Conservation (phyloP, 1,140 invertebrate species). For the Aleiodes sp. region DNA sequence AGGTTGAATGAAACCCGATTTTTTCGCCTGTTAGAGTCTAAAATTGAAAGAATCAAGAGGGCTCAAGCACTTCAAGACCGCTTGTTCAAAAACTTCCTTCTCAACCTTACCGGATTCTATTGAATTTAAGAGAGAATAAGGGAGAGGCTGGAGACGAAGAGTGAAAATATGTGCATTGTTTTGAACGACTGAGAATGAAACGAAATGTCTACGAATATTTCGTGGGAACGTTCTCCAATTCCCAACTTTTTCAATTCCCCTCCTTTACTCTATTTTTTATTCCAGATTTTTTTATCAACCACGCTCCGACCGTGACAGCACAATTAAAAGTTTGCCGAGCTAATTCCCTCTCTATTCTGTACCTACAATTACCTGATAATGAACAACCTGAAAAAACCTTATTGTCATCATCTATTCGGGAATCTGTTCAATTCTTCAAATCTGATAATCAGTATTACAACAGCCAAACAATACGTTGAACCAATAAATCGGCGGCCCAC, state of each 20-base stretch:
- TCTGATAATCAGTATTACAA: not conserved
- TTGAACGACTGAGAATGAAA: slow-evolving; percentile 20
- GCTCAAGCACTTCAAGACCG: not conserved
- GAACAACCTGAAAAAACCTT: not conserved
- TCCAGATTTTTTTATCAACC: not conserved
- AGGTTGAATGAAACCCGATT: not conserved
- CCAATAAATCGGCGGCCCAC: too few species aligned
- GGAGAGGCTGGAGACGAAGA: not conserved
- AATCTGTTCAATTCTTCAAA: too few species aligned
- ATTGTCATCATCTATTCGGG: not conserved
- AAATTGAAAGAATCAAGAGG: not conserved
- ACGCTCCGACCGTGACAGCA: slow-evolving; percentile 9
- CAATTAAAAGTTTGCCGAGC: slow-evolving; percentile 30
- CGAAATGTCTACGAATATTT: slow-evolving; percentile 22
- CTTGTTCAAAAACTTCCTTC: not conserved
- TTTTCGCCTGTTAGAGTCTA: not conserved
- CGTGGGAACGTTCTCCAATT: slow-evolving; percentile 9
- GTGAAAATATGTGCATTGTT: not conserved
- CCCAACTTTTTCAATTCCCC: slow-evolving; percentile 18
- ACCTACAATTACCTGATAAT: slow-evolving; percentile 11
- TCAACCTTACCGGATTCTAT: not conserved
- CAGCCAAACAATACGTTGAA: too few species aligned
- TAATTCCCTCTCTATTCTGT: slow-evolving; percentile 23
- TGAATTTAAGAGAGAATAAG: not conserved
- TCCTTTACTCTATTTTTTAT: not conserved